Percentiles rank a stretch among this genome's conserved stretches.
Evolutionary conservation across 2,113 vertebrate genomes (phyloP).

Genomic region (Rousettus leschenaultii): DNA sequence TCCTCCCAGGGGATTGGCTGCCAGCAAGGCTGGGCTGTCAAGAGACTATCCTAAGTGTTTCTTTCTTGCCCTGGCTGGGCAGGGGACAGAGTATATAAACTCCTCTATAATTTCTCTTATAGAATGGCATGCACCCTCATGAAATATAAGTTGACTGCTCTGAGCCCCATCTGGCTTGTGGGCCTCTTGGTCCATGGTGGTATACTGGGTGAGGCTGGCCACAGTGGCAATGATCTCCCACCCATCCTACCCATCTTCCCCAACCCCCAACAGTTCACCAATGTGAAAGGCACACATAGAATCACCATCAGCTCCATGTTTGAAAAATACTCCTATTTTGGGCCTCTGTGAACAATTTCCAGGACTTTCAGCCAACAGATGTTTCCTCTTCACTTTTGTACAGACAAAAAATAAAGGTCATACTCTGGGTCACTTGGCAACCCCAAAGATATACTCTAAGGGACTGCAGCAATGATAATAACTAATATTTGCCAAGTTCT

Average conservation of each 20-base stretch:
- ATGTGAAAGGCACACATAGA: background rate
- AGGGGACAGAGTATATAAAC: background rate
- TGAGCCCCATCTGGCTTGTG: background rate
- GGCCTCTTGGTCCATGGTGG: background rate
- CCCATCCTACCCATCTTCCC: background rate
- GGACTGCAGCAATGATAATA: background rate
- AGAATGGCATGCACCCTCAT: no score
- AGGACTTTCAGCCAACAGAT: background rate
- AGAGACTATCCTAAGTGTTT: background rate
- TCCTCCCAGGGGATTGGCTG: conserved; percentile 7
- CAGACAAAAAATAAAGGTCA: background rate
- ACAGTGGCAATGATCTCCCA: background rate
- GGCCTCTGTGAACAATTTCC: background rate
- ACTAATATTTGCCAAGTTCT: background rate
- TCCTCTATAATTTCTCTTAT: background rate
- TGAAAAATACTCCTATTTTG: background rate
- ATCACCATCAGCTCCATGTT: background rate
- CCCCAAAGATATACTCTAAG: background rate
- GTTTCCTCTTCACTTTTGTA: background rate
- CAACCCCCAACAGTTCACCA: fast-evolving
- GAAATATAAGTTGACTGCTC: background rate
- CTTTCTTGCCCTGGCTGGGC: background rate
- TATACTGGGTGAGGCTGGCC: background rate
- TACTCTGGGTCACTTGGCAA: background rate
- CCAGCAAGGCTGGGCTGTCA: conserved; percentile 32